phyloP scores from a whole-genome alignment of 35 echinoderm and acorn worm species.

The Apostichopus japonicus region DNA sequence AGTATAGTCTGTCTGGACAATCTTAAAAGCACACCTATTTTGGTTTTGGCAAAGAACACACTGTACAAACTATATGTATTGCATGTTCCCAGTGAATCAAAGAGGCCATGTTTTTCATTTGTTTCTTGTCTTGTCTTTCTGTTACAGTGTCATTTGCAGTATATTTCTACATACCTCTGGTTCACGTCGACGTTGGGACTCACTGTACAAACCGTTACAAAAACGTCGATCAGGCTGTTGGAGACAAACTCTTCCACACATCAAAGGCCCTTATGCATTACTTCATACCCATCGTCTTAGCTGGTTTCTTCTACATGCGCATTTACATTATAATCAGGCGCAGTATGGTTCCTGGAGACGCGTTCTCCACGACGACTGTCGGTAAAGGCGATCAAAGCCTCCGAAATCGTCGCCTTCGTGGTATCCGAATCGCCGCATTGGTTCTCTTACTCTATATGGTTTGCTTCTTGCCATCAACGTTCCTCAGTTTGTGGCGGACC shows the following conservation, averaged over 20 bases:
- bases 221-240: not conserved
- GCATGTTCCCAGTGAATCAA: not conserved
- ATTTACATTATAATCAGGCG: not conserved
- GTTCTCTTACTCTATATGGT: not conserved
- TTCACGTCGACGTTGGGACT: not conserved
- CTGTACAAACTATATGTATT: too few relatives aligned
- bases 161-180: conserved; percentile 2
- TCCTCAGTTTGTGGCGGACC: not conserved
- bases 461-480: not conserved
- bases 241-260: not conserved
- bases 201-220: not conserved
- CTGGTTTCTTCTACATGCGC: conserved; percentile 19
- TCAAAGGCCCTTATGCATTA: not conserved
- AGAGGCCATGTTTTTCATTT: not conserved
- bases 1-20: too few relatives aligned
- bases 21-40: too few relatives aligned
- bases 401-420: conserved; percentile 11
- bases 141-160: not conserved
- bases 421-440: conserved; percentile 3
- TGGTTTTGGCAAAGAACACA: too few relatives aligned
- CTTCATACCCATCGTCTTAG: conserved; percentile 5
- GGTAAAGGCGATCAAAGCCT: not conserved
- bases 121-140: not conserved
- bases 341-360: not conserved
- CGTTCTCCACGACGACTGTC: not conserved